These are phyloP conservation scores for Steinernema scapterisci DNA, from an alignment of 2,888 invertebrate genomes.

Conservation along the genomic window DNA sequence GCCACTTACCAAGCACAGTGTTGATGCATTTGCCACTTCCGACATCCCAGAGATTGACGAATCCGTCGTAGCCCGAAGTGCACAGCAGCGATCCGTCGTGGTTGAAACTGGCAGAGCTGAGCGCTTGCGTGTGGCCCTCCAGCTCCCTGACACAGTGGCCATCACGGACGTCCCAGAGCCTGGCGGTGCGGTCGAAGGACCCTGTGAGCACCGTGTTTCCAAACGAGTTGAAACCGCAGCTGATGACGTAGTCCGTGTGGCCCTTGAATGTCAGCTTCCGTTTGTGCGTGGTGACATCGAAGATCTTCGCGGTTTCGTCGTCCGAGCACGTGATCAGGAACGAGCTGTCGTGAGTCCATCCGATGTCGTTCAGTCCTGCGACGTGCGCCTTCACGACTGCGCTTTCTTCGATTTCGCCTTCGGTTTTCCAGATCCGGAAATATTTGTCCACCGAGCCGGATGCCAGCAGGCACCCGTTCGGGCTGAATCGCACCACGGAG, in stretches of 20 bases:
- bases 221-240: slow-evolving; percentile 99
- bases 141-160: slow-evolving; percentile 96
- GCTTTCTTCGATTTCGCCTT: slow-evolving; percentile 85
- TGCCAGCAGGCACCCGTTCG: slow-evolving; percentile 59
- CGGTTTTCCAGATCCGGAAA: slow-evolving; percentile 56
- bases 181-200: slow-evolving; percentile 97
- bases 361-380: slow-evolving; percentile 96
- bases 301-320: slow-evolving; percentile 83
- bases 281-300: slow-evolving; percentile 72
- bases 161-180: slow-evolving; percentile 94
- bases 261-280: slow-evolving; percentile 97
- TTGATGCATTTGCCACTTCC: slow-evolving; percentile 98
- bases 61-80: slow-evolving; percentile 96
- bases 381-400: slow-evolving; percentile 78
- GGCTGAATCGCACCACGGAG: slow-evolving; percentile 75
- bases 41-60: slow-evolving; percentile 99
- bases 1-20: slow-evolving; percentile 79
- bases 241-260: slow-evolving; percentile 99
- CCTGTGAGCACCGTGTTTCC: slow-evolving; percentile 98
- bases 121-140: slow-evolving; percentile 98
- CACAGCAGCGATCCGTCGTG: slow-evolving; percentile 94
- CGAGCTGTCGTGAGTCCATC: slow-evolving; percentile 96
- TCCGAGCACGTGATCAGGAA: slow-evolving; percentile 90
- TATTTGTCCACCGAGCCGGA: slow-evolving; percentile 63
- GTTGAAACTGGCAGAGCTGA: slow-evolving; percentile 79